Percentiles rank a stretch among this genome's conserved stretches.
phyloP scores from a whole-genome alignment of 2,888 invertebrate genomes.

The Acrobeloides nanus region DNA sequence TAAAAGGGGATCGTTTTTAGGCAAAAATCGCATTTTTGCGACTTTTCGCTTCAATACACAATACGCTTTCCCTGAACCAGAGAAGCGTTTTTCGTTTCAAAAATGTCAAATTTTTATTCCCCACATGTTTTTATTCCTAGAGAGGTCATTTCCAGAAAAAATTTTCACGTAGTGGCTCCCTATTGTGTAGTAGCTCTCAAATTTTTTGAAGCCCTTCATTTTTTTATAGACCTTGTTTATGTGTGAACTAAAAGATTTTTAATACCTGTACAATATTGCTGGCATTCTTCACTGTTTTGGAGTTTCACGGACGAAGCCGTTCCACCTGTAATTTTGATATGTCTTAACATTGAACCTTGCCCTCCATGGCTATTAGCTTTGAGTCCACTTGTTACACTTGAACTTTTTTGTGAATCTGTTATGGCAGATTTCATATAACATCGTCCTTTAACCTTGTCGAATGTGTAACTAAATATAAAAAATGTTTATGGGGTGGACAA shows the following conservation, averaged over 20 bases:
- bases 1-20: too few relatives aligned
- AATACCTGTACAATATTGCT: conserved; percentile 42
- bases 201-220: too few relatives aligned
- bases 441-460: conserved; percentile 24
- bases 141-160: too few relatives aligned
- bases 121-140: too few relatives aligned
- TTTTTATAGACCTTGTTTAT: conserved; percentile 2
- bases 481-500: background rate
- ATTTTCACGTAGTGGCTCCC: too few relatives aligned
- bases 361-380: conserved; percentile 40
- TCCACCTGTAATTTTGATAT: conserved; percentile 39
- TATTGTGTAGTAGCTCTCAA: too few relatives aligned
- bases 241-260: background rate
- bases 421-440: conserved; percentile 48
- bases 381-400: conserved; percentile 35
- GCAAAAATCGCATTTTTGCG: too few relatives aligned
- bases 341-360: conserved; percentile 32
- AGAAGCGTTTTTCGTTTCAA: too few relatives aligned
- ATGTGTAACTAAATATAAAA: conserved; percentile 29
- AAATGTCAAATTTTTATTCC: too few relatives aligned
- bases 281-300: conserved; percentile 37
- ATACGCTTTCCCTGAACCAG: too few relatives aligned
- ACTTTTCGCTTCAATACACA: too few relatives aligned
- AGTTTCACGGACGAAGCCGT: conserved; percentile 29
- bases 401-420: conserved; percentile 36